Base-by-base conservation (phyloP, 1,140 invertebrate species). In the Drosophila kepulauana region DNA sequence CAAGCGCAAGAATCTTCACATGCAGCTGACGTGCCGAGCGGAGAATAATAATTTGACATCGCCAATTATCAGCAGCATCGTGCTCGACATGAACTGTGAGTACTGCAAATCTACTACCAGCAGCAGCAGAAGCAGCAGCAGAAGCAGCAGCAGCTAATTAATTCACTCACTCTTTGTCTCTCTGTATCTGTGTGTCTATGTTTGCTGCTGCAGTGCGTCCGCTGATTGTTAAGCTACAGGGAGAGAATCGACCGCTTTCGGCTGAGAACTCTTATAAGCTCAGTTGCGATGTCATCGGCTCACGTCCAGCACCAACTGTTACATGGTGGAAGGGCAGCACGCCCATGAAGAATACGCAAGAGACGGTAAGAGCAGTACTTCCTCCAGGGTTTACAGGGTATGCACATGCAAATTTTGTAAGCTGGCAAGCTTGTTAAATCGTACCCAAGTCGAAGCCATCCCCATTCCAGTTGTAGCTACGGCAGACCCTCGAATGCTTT, bases 271-370 rank as follows among this genome's bases (percentile, higher is more conserved):
- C 95, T 46, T 97, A 97, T 79, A 96, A 97, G 92, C 93, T 98
- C 79, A 94, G 94, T 77, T 98, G 97, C 93, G 95, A 97, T 91
- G 95, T 97, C 11, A 95, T 96, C 3, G 97, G 97, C 10, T 96
- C 97, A 16, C 94, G 96, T 78, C 97, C 97, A 1, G 94, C 95
- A 10, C 97, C 97, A 1, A 94, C 94, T 51, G 96, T 98, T 81
- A 96, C 96, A 13, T 98, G 97, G 97, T 97, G 96, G 95, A 97
- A 97, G 90, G 97, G 96, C 16, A 94, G 94, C 78, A 94, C 94
- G 1, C 94, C 95, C 68, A 94, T 97, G 78, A 95, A 94, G 78
- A 95, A 95, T 85, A 95, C 96, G 46, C 94, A 95, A 85, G 95
- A 97, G 94, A 95, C 94, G 92, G 96, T 97, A 94, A 96, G 20